Base-by-base conservation (phyloP, 2,797 vertebrate genomes). In the Tapera naevia region DNA sequence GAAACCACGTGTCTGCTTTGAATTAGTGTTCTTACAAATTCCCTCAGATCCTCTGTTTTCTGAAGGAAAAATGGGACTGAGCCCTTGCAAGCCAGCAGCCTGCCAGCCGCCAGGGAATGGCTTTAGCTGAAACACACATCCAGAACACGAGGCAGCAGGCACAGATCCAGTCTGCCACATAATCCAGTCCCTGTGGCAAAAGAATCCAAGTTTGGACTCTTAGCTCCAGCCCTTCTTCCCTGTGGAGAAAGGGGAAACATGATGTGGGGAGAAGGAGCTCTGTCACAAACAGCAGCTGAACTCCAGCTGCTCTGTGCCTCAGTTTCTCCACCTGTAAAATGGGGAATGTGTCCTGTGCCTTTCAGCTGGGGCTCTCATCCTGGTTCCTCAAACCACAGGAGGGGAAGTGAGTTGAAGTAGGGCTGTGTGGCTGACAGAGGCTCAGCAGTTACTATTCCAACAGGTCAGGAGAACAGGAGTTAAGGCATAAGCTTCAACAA, bases 301-400 rank as follows among this genome's bases (percentile, higher is more conserved):
- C 7, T 11, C 48, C 32, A 69, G 45, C 7, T 0, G 2, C 25
- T 54, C 60, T 0, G 8, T 53, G 70, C 78, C 86, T 91, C 43
- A 6, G 71, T 53, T 85, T 93, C 56, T 41, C 35, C 16, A 39
- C 7, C 35, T 73, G 51, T 60, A 51, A 79, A 86, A 79, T 3
- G 4, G 14, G 17, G 41, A 79, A 35, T 1, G 1, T 7, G 41
- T 5, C n/a, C 43, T 0, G 3, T 35, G 30, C 62, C 37, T 62
- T 73, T 60, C 67, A 81, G 58, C 48, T 53, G 48, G 46, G 28
- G 2, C 45, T 24, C 53, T 60, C 5, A 0, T 35, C 23, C 45
- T n/a, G 2, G 1, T 45, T 48, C 50, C 61, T 79, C 35, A 28
- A 6, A n/a, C 46, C 54, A 8, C 37, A 25, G n/a, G 22, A 53